Evolutionary conservation across 2,888 invertebrate species (phyloP), one percentile per base, ranked within the genome.

Genomic region (Ormyrus pomaceus): DNA sequence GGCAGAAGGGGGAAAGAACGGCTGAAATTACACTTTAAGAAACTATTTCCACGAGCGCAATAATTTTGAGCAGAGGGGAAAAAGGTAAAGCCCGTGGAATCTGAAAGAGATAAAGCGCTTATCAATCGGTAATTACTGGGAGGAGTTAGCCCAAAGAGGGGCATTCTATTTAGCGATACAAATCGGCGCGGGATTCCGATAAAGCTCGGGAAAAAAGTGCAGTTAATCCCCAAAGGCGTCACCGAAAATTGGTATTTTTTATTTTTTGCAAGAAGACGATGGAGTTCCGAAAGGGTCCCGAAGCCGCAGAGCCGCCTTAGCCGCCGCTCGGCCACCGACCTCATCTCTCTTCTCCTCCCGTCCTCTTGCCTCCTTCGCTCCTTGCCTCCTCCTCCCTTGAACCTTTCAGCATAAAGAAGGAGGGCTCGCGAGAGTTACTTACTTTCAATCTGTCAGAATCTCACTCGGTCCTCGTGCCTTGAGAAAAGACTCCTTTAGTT

Each of bases 361-460:
- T 19, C 61, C 19, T 10, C 19, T 55, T 10, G 19, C 58, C 59
- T 10, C 56, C 46, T 70, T 56, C 65, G 62, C 51, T 53, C 64
- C 11, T 53, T 50, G 19, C 56, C 77, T 50, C 56, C 71, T 58
- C 19, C 45, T 62, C 9, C 51, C 53, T 56, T 74, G 34, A 73
- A 70, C 55, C 65, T 79, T 79, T 79, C 72, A 69, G 76, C 76
- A 61, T 68, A 51, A 62, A 68, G 61, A 65, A 62, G 72, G 72
- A 72, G 66, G 55, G 58, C 66, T 66, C 72, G 80, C 65, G 75
- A 72, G 69, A 80, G 74, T 79, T 79, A 82, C 79, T 81, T 81
- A 82, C 79, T 82, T 82, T 82, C 77, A 82, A 82, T 82, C 82
- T 80, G 82, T 82, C 82, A 82, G 80, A 82, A 82, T 82, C 82